Percentiles rank a stretch among this genome's conserved stretches.
phyloP scores from a whole-genome alignment of 2,888 invertebrate genomes.

The Scaptomyza cyrtandrae region DNA sequence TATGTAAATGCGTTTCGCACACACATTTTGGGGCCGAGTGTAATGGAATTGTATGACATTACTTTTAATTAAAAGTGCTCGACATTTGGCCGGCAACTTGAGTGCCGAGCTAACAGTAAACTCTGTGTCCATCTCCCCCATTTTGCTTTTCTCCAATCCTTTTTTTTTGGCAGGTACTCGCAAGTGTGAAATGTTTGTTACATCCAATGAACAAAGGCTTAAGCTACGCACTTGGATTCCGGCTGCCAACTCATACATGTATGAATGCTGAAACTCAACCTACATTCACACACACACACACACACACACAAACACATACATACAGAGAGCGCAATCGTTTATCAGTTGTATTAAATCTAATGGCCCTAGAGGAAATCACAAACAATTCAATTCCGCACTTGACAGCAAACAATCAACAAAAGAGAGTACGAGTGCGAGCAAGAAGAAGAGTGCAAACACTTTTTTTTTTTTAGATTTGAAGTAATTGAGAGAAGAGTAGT shows the following conservation, averaged over 20 bases:
- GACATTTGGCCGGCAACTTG: constrained; percentile 77
- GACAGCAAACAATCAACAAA: constrained; percentile 47
- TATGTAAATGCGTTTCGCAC: constrained; percentile 80
- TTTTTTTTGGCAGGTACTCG: constrained; percentile 41
- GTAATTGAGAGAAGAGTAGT: neutral
- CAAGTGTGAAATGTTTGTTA: constrained; percentile 61
- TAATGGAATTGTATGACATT: constrained; percentile 82
- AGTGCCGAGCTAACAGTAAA: constrained; percentile 49
- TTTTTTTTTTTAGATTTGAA: neutral
- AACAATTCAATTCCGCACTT: constrained; percentile 72
- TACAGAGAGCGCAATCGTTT: constrained; percentile 27
- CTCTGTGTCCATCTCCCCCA: constrained; percentile 4
- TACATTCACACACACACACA: neutral
- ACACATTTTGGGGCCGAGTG: constrained; percentile 72
- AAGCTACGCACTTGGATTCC: constrained; percentile 28
- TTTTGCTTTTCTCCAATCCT: constrained; percentile 1
- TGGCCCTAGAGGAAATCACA: constrained; percentile 64
- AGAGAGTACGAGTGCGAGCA: constrained; percentile 8
- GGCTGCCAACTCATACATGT: constrained; percentile 49
- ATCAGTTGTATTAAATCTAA: constrained; percentile 72
- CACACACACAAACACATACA: neutral
- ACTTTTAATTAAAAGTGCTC: constrained; percentile 83
- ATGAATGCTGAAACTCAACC: constrained; percentile 28
- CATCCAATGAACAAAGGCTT: constrained; percentile 46
- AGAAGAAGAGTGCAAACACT: neutral